phyloP scores from a whole-genome alignment of 2,113 vertebrate genomes.

The Gasterosteus aculeatus region DNA sequence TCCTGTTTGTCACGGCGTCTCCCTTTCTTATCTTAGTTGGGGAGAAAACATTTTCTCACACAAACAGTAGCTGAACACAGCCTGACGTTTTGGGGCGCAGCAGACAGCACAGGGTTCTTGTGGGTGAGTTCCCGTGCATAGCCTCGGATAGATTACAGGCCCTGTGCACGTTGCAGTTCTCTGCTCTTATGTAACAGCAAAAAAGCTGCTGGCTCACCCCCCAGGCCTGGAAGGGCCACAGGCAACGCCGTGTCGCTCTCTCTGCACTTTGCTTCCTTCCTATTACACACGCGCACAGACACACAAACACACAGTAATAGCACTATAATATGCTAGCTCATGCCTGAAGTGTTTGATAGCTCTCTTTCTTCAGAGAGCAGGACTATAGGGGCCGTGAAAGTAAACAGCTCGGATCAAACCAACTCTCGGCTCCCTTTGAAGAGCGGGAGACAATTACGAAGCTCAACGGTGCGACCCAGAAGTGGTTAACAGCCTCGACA shows the following conservation, averaged over 20 bases:
- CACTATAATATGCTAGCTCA: constrained; percentile 73
- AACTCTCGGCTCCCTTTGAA: constrained; percentile 77
- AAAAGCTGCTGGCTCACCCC: constrained; percentile 58
- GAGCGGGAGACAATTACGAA: constrained; percentile 76
- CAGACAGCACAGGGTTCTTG: not conserved
- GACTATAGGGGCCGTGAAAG: constrained; percentile 70
- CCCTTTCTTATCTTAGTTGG: not conserved
- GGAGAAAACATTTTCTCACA: not conserved
- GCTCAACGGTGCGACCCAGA: constrained; percentile 78
- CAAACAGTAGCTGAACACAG: constrained; percentile 17
- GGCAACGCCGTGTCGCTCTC: constrained; percentile 33
- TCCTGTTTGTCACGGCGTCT: constrained; percentile 51
- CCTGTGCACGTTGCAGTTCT: constrained; percentile 39
- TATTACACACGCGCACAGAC: constrained; percentile 34
- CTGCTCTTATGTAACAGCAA: constrained; percentile 54
- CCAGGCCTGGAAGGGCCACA: constrained; percentile 49
- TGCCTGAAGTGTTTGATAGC: constrained; percentile 76
- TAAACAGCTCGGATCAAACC: constrained; percentile 79
- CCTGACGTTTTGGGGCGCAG: constrained; percentile 13
- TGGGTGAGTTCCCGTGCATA: constrained; percentile 10
- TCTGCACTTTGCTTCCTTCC: constrained; percentile 26
- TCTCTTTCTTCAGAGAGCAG: constrained; percentile 69
- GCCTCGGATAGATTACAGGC: constrained; percentile 22
- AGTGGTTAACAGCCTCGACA: constrained; percentile 77
- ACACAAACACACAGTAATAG: constrained; percentile 48